Conservation (phyloP, 2,113 vertebrate genomes). For the Odocoileus virginianus region DNA sequence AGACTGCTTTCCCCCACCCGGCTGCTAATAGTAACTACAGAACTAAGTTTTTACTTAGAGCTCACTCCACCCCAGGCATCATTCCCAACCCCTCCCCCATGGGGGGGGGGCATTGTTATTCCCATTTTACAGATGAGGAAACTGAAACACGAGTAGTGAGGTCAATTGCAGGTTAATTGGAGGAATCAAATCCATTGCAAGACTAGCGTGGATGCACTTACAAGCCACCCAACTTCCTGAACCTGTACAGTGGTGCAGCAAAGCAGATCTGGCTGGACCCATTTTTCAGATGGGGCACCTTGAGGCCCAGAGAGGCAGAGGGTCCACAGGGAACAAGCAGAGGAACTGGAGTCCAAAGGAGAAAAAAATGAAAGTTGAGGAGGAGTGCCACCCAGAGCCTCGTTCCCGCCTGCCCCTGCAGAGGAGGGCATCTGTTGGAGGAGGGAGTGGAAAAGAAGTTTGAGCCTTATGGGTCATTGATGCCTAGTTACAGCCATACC, state of each 20-base stretch:
- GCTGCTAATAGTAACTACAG: too few relatives aligned
- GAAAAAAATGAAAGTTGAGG: neutral
- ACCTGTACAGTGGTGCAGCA: neutral
- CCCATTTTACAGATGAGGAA: neutral
- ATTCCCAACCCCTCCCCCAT: fast-evolving
- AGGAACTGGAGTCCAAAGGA: neutral
- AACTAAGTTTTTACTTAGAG: fast-evolving
- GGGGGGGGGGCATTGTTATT: neutral
- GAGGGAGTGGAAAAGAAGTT: neutral
- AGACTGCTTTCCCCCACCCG: neutral
- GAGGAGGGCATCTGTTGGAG: neutral
- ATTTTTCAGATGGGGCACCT: neutral
- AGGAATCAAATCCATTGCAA: neutral
- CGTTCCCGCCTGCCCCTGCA: neutral
- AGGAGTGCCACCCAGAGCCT: neutral
- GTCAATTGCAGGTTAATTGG: neutral
- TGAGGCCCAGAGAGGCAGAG: neutral
- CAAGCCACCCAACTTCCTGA: neutral
- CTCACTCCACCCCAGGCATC: too few relatives aligned
- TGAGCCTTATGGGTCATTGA: neutral
- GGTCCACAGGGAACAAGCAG: neutral
- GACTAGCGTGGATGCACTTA: fast-evolving
- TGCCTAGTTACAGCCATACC: neutral
- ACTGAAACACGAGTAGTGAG: neutral
- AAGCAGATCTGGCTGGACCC: neutral